Base-by-base conservation (phyloP, 1,140 invertebrate genomes). In the Trypoxylus dichotomus region DNA sequence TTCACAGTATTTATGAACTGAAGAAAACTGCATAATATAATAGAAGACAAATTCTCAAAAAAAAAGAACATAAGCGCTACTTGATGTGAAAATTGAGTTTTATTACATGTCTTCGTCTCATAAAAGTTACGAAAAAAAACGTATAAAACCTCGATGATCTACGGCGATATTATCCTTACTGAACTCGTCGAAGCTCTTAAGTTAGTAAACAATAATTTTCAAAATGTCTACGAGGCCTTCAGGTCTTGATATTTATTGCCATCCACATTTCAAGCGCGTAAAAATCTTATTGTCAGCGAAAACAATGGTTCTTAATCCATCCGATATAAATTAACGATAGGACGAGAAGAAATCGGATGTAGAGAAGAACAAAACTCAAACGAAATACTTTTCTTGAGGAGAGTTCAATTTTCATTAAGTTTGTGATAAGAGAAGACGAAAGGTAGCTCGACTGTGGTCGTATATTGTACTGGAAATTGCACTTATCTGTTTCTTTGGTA, bases 321-420 rank as follows among this genome's bases (percentile, higher is more conserved):
- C 15, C 60, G 7, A 68, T 68, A 68, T 68, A 68, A 68, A 68
- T 68, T 68, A 68, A 8, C 25, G 27, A 68, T 68, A 27, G 15
- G 24, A 24, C 60, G 47, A 29, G 24, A 68, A 2, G 47, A 54
- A 54, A 15, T 54, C 47, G 47, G n/a, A 54, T 19, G 25, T 21
- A 25, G 60, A 29, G 25, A 27, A 68, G 24, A 13, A 10, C 13
- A n/a, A 15, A n/a, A n/a, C n/a, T 24, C 13, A 10, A 24, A 21
- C 21, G 60, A 60, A 60, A 60, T 8, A 60, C 58, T 68, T 68
- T 68, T 27, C 24, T 68, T 68, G 13, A 68, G 27, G 24, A 68
- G 27, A 27, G 21, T 68, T 68, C 60, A 68, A 68, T 68, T 68
- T 68, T 68, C 60, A 68, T 68, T 68, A 24, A 68, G 11, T 29